Conservation (phyloP, 2,888 invertebrate genomes). For the Caenorhabditis angaria region DNA sequence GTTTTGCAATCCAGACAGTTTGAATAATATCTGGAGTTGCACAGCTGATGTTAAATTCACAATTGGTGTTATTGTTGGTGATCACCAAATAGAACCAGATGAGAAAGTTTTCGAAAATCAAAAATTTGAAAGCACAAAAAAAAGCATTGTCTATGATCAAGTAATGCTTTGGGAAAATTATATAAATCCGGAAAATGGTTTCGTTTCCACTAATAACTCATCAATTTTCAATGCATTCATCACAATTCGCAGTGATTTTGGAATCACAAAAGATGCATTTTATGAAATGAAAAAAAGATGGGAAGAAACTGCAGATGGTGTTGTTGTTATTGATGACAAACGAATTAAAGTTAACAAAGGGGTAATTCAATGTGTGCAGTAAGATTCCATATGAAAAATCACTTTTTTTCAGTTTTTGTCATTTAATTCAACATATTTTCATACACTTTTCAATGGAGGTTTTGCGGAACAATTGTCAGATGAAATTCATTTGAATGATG, state of each 20-base stretch:
- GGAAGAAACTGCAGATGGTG: not conserved
- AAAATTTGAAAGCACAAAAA: not conserved
- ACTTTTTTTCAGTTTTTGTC: not conserved
- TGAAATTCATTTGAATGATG: not conserved
- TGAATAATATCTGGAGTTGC: not conserved
- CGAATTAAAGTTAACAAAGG: not conserved
- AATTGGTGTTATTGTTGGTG: conserved; percentile 30
- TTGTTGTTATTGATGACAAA: not conserved
- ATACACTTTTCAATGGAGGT: not conserved
- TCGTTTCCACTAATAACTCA: not conserved
- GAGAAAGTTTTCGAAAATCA: conserved; percentile 8
- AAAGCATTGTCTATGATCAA: not conserved
- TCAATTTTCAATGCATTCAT: not conserved
- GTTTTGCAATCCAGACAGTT: not conserved
- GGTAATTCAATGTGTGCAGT: not conserved
- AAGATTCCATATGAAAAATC: not conserved
- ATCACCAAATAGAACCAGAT: conserved; percentile 31
- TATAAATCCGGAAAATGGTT: not conserved
- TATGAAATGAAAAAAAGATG: not conserved
- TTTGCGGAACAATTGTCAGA: not conserved
- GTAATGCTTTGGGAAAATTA: not conserved
- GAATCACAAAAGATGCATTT: not conserved
- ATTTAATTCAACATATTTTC: not conserved
- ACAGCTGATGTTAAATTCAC: conserved; percentile 13
- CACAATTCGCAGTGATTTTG: not conserved